Percentiles rank a stretch among this genome's conserved stretches.
These are phyloP conservation scores for Eudyptes chrysolophus DNA, from an alignment of 2,113 vertebrate genomes.

Conservation along the genomic window DNA sequence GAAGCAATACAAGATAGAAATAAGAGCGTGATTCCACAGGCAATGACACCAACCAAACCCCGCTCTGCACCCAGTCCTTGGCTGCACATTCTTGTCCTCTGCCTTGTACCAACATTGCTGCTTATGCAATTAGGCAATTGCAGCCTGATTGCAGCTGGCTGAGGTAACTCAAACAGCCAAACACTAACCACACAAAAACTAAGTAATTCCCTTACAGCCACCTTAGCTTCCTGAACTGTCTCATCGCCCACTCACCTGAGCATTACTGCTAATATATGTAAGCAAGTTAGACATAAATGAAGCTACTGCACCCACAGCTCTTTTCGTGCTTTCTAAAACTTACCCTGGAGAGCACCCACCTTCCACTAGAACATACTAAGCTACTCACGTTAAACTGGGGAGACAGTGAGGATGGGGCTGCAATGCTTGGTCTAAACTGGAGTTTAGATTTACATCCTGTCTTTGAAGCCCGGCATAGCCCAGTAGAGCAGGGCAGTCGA, in stretches of 20 bases:
- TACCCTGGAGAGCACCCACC: background rate
- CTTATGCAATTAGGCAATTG: background rate
- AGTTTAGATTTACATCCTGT: background rate
- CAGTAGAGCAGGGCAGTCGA: background rate
- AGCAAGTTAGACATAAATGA: background rate
- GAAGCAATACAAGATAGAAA: background rate
- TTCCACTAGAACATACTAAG: background rate
- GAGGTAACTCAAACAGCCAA: background rate
- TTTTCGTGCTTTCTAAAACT: background rate
- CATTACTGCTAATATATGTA: background rate
- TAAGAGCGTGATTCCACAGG: background rate
- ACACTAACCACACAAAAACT: background rate
- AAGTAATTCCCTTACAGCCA: background rate
- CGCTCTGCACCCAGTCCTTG: background rate
- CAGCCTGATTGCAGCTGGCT: background rate
- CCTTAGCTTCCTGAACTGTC: background rate
- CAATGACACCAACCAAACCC: background rate
- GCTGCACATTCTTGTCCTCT: background rate
- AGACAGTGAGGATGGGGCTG: background rate
- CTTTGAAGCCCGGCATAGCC: background rate
- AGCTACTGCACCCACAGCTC: background rate
- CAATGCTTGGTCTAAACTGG: background rate
- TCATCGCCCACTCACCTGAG: background rate
- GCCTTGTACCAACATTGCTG: background rate
- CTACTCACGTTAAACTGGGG: background rate